Evolutionary conservation across 1,140 invertebrate genomes (phyloP).

Genomic region (Tribolium madens): DNA sequence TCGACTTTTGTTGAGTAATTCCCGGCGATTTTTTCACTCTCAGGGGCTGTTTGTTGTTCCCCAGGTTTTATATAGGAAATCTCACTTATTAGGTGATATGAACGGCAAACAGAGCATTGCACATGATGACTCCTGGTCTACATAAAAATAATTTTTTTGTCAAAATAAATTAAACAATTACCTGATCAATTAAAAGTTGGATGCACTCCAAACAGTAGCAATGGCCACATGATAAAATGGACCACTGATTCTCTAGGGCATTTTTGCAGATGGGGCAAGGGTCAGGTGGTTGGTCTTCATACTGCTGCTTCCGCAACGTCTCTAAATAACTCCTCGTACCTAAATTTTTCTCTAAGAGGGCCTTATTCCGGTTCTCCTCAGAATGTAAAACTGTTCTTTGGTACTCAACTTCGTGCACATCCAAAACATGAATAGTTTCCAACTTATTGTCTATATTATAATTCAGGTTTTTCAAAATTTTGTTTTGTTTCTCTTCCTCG

Average conservation of each 20-base stretch:
- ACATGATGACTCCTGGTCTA: slow-evolving; percentile 52
- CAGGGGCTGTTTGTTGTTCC: slow-evolving; percentile 56
- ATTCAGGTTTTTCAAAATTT: slow-evolving; percentile 56
- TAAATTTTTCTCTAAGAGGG: slow-evolving; percentile 64
- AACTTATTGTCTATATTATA: slow-evolving; percentile 60
- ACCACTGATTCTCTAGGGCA: slow-evolving; percentile 73
- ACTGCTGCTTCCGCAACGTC: slow-evolving; percentile 65
- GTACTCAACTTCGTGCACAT: slow-evolving; percentile 67
- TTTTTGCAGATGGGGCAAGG: slow-evolving; percentile 79
- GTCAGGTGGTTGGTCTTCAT: slow-evolving; percentile 67
- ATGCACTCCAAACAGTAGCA: slow-evolving; percentile 77
- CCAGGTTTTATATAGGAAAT: slow-evolving; percentile 73
- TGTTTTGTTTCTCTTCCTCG: slow-evolving; percentile 54
- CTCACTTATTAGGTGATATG: slow-evolving; percentile 68
- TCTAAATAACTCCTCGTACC: slow-evolving; percentile 66
- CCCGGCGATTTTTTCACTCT: slow-evolving; percentile 66
- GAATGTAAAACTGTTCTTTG: slow-evolving; percentile 55
- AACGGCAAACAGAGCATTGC: slow-evolving; percentile 78
- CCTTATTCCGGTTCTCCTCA: slow-evolving; percentile 58
- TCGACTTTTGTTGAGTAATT: slow-evolving; percentile 81
- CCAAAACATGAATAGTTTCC: slow-evolving; percentile 67
- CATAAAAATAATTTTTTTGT: too few relatives aligned
- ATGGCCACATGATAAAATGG: slow-evolving; percentile 78
- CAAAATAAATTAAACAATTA: slow-evolving; percentile 29
- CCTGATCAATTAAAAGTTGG: slow-evolving; percentile 61